Conservation (phyloP, 2,888 invertebrate species). For the Sarcophaga variegata region DNA sequence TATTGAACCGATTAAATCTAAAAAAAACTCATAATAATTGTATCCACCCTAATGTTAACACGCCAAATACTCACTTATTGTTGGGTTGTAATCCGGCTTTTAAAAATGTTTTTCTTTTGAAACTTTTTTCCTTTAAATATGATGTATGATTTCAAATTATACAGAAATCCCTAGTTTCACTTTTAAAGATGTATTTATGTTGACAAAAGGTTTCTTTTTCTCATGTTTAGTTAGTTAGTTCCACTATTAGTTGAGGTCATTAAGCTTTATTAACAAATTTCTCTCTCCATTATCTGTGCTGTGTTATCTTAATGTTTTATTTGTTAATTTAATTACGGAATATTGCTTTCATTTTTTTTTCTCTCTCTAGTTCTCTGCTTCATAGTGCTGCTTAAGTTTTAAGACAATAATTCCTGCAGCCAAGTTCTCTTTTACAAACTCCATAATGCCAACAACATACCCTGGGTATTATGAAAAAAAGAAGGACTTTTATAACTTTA, state of each 20-base stretch:
- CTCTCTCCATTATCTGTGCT: too few species aligned
- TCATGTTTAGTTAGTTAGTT: too few species aligned
- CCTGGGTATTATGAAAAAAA: background rate
- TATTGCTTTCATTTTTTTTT: background rate
- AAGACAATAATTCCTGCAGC: background rate
- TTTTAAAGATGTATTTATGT: too few species aligned
- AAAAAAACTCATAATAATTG: background rate
- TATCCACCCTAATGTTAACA: background rate
- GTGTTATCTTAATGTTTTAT: too few species aligned
- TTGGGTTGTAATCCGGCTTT: background rate
- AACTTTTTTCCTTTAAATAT: background rate
- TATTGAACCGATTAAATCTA: background rate
- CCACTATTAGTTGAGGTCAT: too few species aligned
- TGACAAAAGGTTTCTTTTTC: too few species aligned
- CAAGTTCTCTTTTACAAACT: background rate
- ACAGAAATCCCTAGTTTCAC: constrained; percentile 21
- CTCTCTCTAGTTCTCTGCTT: background rate
- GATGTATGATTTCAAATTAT: constrained; percentile 10
- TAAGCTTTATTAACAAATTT: too few species aligned
- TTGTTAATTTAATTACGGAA: too few species aligned
- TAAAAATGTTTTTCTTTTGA: background rate
- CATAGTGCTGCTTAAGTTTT: background rate
- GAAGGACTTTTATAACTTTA: background rate
- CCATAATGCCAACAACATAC: background rate
- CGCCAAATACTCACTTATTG: background rate